Evolutionary conservation across 2,113 vertebrate genomes (phyloP).

Genomic region (Eclectus roratus): DNA sequence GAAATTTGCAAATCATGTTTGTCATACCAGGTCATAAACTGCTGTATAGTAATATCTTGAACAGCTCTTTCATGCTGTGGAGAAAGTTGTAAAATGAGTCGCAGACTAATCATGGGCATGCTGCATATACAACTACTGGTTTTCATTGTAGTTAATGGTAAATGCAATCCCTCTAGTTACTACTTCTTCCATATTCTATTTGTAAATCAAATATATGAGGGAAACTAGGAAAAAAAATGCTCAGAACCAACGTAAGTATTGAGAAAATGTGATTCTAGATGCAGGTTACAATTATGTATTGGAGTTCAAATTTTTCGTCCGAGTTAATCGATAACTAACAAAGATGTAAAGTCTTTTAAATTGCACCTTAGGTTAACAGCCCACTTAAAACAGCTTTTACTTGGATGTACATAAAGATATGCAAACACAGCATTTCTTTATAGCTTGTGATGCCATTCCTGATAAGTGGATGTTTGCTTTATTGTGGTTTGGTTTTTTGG

Average conservation of each 20-base stretch:
- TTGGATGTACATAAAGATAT: background rate
- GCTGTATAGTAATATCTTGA: background rate
- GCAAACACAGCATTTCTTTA: background rate
- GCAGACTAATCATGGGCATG: background rate
- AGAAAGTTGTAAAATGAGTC: background rate
- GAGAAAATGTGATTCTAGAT: background rate
- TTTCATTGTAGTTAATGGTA: background rate
- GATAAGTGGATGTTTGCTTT: background rate
- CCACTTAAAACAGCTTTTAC: background rate
- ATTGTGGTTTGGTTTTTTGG: background rate
- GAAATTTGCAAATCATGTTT: background rate
- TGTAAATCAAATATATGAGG: background rate
- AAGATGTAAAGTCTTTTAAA: background rate
- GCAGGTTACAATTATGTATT: background rate
- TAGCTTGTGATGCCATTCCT: background rate
- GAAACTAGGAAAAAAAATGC: background rate
- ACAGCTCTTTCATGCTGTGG: background rate
- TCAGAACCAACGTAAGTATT: background rate
- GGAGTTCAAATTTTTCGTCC: background rate
- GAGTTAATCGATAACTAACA: background rate
- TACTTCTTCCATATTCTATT: background rate
- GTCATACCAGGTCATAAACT: background rate
- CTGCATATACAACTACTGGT: background rate
- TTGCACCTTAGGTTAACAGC: background rate
- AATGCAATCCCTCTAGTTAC: background rate